Percentiles rank a stretch among this genome's conserved stretches.
phyloP scores from a whole-genome alignment of 2,888 invertebrate genomes.

The Ferdinandea cuprea region DNA sequence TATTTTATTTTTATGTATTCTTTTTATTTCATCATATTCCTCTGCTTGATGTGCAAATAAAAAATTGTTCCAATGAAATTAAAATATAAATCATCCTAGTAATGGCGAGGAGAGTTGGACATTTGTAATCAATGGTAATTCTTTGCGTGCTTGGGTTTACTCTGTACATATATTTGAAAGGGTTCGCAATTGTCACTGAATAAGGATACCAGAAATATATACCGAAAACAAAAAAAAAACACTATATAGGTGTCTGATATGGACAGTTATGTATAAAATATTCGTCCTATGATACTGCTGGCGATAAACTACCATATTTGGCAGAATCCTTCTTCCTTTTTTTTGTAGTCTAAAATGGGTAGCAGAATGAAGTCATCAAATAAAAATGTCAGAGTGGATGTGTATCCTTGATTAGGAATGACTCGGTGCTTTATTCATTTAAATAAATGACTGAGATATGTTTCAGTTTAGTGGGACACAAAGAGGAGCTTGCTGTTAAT shows the following conservation, averaged over 20 bases:
- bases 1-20: not conserved
- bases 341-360: not conserved
- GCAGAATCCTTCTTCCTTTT: not conserved
- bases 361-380: not conserved
- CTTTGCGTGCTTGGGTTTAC: constrained; percentile 18
- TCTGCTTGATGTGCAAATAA: constrained; percentile 33
- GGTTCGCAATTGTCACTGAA: constrained; percentile 44
- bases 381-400: not conserved
- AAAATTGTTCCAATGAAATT: constrained; percentile 39
- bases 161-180: constrained; percentile 27
- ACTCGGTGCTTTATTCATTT: no score
- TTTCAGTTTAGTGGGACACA: no score
- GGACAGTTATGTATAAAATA: constrained; percentile 16
- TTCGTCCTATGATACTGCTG: constrained; percentile 5
- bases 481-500: not conserved
- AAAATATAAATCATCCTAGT: constrained; percentile 56
- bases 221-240: not conserved
- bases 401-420: no score
- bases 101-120: not conserved
- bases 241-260: constrained; percentile 31
- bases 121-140: constrained; percentile 8
- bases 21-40: constrained; percentile 16
- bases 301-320: constrained; percentile 30
- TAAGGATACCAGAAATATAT: no score
- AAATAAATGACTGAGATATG: no score